Evolutionary conservation across 2,797 vertebrate genomes (phyloP), one percentile per base, ranked within the genome.

Genomic region (Mormyrus proboscirostris): DNA sequence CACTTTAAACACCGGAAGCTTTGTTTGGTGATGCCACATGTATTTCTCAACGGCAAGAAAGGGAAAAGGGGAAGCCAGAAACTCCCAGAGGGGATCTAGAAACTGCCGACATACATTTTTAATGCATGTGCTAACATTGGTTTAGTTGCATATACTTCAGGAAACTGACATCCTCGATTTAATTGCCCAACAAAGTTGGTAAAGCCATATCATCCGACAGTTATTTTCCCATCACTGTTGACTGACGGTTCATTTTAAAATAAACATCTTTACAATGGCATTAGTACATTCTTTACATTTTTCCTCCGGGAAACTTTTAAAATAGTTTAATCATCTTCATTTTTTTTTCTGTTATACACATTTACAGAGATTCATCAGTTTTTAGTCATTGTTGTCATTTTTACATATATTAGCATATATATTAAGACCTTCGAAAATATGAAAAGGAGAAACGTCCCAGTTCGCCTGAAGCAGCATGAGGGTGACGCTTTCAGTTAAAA

Each of bases 71-170:
- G 76, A 41, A 25, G 38, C 16, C 41, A 0, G 41, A 82, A 82
- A 82, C 76, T 47, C 76, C 19, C 76, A 0, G 76, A 82, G 76
- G 41, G 76, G 41, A 22, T 16, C 38, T 82, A 19, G 76, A 82
- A 82, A 82, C 76, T n/a, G 41, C 16, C 41, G 3, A 2, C 76
- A 82, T 82, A 9, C 76, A 82, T 82, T 82, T 82, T 82, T 82
- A 82, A 82, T 82, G 76, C 41, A 44, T 19, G 19, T 82, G 76
- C 41, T 82, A 82, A 82, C 76, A 82, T 82, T 82, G 76, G 76
- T 82, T 82, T 47, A 47, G 76, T 47, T 82, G 76, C 76, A 82
- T 82, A n/a, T 47, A n/a, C 76, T 82, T 82, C 29, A 41, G 38
- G 76, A 82, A 82, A 82, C 76, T 41, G 76, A 82, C 76, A 19